Base-by-base conservation (phyloP, 1,140 invertebrate genomes). In the Drosophila kanapiae region DNA sequence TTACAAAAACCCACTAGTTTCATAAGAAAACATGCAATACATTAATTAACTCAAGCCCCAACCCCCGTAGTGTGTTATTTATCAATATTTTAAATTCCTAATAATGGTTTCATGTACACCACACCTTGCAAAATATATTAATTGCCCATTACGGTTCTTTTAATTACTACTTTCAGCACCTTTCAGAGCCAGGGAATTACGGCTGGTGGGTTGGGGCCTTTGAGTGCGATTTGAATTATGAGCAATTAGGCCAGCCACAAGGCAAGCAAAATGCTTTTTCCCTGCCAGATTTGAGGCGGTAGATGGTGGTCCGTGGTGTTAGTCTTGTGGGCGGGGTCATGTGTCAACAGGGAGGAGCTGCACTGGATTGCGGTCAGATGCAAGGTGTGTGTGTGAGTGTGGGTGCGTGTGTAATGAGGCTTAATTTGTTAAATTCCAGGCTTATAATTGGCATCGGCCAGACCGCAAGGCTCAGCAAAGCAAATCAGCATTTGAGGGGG, bases 371-470 rank as follows among this genome's bases (percentile, higher is more conserved):
- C 40, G 84, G 83, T 83, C 65, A 59, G 29, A 18, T 69, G 38
- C 48, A 40, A 53, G 35, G 40, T 76, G 31, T 59, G 33, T 45
- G 51, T 33, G 16, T 27, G 53, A 51, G 63, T 14, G 42, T 47
- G 47, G 23, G 56, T 54, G 51, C 38, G 51, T 63, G 76, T 71
- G 80, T 88, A 87, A 87, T 87, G 84, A 81, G 85, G 85, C 80
- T 87, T 87, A 87, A 87, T 87, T 87, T 87, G 84, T 87, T 88
- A 84, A 87, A 88, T 88, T 87, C 80, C 78, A 88, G 84, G 77
- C 84, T 87, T 87, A 83, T 88, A 87, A 87, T 87, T 88, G 83
- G 83, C 83, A 87, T 87, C 42, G 61, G 74, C 45, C 53, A 63
- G 63, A 84, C 84, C 84, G 63, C 84, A 88, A 90, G 82, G 81